Evolutionary conservation across 2,113 vertebrate species (phyloP), one percentile per base, ranked within the genome.

Genomic region (Periophthalmus modestus): DNA sequence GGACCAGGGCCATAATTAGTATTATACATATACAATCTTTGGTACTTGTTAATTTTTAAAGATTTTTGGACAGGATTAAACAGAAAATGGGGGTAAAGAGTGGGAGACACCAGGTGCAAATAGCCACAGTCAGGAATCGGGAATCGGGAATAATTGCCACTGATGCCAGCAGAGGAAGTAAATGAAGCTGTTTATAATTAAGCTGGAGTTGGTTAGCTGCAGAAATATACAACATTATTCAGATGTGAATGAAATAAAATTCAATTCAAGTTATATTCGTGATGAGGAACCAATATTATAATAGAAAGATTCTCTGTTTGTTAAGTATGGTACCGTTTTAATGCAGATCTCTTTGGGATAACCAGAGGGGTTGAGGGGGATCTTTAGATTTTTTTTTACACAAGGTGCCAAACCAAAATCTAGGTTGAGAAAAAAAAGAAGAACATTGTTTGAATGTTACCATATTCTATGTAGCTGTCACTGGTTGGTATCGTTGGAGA

Each of bases 391-490:
- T 47, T 14, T 47, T 3, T 47, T 28, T 28, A 52, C 4, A 52
- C 16, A 18, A 18, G 16, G 16, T 52, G 48, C 0, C 7, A n/a
- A 55, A n/a, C 19, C 18, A 54, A 5, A 67, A 36, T 18, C 0
- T 19, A 0, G 0, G 10, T 24, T 13, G 4, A 58, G 21, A 58
- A 24, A 24, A 58, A 57, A 57, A 21, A 14, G 13, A 58, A 58
- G 23, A 58, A 14, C 5, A 58, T 12, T 14, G 13, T 21, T 21
- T 58, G 7, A 39, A 39, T 15, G 19, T 36, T 14, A 98, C 97
- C 97, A 76, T 97, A 98, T 88, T 99, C 97, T 94, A 96, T 96
- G 86, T 95, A 94, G 62, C 95, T 95, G 78, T 96, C 95, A 80
- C 93, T 95, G 59, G 94, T 95, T 57, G 95, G 94, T 75, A 94